phyloP scores from a whole-genome alignment of 1,140 invertebrate species.

The Eriocheir sinensis region DNA sequence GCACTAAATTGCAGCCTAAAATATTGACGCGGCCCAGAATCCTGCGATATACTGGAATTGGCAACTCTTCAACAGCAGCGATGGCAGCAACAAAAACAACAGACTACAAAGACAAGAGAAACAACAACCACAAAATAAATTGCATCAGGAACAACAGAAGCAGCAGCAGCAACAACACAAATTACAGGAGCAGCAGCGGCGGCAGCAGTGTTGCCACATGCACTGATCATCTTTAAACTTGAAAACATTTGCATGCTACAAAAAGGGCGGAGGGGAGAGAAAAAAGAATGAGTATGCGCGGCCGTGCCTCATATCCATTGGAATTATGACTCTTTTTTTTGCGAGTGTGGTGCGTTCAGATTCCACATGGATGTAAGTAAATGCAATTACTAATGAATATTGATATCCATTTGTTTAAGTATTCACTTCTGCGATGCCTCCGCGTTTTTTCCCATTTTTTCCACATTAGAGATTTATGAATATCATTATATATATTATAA shows the following conservation, averaged over 20 bases:
- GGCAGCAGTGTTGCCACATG: background rate
- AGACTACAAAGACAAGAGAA: no score
- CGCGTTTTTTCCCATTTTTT: background rate
- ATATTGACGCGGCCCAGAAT: background rate
- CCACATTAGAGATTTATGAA: no score
- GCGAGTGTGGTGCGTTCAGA: background rate
- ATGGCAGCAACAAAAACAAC: no score
- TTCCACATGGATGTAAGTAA: background rate
- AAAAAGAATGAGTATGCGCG: background rate
- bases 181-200: no score
- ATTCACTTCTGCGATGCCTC: background rate
- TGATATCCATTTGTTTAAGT: constrained; percentile 2
- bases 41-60: background rate
- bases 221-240: background rate
- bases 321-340: background rate
- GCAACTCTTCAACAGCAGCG: no score
- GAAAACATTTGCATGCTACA: background rate
- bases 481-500: no score
- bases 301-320: background rate
- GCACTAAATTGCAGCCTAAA: background rate
- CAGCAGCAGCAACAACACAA: no score
- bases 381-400: background rate
- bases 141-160: no score
- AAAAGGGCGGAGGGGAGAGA: background rate
- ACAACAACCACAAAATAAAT: no score